Evolutionary conservation across 2,113 vertebrate species (phyloP).

Genomic region (Solea solea): DNA sequence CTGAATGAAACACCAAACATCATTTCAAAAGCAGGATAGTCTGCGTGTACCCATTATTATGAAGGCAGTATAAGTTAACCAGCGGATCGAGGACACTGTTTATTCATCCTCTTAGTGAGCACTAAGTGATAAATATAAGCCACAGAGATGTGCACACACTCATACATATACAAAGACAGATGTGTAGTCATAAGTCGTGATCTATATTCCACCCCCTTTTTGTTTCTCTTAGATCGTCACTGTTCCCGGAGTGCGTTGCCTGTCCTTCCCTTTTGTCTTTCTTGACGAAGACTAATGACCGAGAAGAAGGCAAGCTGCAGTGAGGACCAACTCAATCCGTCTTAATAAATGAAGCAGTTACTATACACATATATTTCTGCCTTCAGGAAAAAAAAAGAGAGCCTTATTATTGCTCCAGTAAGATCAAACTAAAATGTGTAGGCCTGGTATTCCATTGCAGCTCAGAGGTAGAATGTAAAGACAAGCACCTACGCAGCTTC

Average conservation of each 20-base stretch:
- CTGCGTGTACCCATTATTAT: slow-evolving; percentile 18
- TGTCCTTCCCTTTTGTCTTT: background rate
- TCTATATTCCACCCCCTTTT: background rate
- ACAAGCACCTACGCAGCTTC: background rate
- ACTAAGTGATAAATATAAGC: slow-evolving; percentile 40
- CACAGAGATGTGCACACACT: slow-evolving; percentile 5
- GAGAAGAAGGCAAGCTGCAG: slow-evolving; percentile 7
- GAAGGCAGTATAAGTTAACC: slow-evolving; percentile 25
- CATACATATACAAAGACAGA: slow-evolving; percentile 6
- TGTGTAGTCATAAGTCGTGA: slow-evolving; percentile 24
- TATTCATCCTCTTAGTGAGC: slow-evolving; percentile 59
- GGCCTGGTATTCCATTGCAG: too few species aligned
- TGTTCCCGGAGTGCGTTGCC: slow-evolving; percentile 2
- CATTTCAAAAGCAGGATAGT: slow-evolving; percentile 5
- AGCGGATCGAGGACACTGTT: slow-evolving; percentile 29
- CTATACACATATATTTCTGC: slow-evolving; percentile 15
- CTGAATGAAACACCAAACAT: background rate
- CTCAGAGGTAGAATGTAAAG: background rate
- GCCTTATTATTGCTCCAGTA: slow-evolving; percentile 1
- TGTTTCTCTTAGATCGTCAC: background rate
- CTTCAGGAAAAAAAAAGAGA: background rate
- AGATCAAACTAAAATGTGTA: background rate
- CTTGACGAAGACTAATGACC: slow-evolving; percentile 36
- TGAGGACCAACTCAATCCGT: slow-evolving; percentile 17
- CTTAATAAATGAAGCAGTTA: slow-evolving; percentile 15